phyloP scores from a whole-genome alignment of 2,113 vertebrate genomes.

The Caloenas nicobarica region DNA sequence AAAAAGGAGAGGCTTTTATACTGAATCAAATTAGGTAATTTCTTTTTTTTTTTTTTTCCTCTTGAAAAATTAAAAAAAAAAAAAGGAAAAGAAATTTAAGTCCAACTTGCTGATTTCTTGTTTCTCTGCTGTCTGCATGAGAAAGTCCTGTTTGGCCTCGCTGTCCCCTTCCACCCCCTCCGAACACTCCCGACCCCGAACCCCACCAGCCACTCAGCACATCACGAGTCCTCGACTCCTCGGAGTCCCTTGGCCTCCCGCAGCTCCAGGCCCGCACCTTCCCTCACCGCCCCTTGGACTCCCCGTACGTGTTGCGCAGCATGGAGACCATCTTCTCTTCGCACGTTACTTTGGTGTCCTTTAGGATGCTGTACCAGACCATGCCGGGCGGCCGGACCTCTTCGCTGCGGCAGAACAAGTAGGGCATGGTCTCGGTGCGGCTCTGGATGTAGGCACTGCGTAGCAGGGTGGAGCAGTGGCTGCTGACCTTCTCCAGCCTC shows the following conservation, averaged over 20 bases:
- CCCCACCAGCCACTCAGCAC: slow-evolving; percentile 68
- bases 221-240: slow-evolving; percentile 48
- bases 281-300: slow-evolving; percentile 95
- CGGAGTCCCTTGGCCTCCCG: slow-evolving; percentile 59
- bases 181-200: slow-evolving; percentile 53
- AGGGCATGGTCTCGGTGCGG: slow-evolving; percentile 91
- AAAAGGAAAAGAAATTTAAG: slow-evolving; percentile 40
- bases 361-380: slow-evolving; percentile 89
- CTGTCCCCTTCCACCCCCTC: slow-evolving; percentile 60
- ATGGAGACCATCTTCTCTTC: slow-evolving; percentile 95
- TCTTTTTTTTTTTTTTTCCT: background rate
- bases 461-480: slow-evolving; percentile 85
- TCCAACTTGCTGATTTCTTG: slow-evolving; percentile 47
- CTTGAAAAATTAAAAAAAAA: slow-evolving; percentile 62
- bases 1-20: slow-evolving; percentile 70
- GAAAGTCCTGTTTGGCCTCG: slow-evolving; percentile 72
- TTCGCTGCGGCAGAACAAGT: slow-evolving; percentile 90
- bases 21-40: slow-evolving; percentile 69
- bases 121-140: slow-evolving; percentile 46
- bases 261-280: slow-evolving; percentile 53
- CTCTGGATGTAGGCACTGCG: slow-evolving; percentile 94
- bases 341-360: slow-evolving; percentile 89
- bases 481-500: slow-evolving; percentile 90
- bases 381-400: slow-evolving; percentile 81
- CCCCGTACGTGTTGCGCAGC: slow-evolving; percentile 94